Percentiles rank a stretch among this genome's conserved stretches.
These are phyloP conservation scores for Pandion haliaetus DNA, from an alignment of 2,113 vertebrate species.

Conservation along the genomic window DNA sequence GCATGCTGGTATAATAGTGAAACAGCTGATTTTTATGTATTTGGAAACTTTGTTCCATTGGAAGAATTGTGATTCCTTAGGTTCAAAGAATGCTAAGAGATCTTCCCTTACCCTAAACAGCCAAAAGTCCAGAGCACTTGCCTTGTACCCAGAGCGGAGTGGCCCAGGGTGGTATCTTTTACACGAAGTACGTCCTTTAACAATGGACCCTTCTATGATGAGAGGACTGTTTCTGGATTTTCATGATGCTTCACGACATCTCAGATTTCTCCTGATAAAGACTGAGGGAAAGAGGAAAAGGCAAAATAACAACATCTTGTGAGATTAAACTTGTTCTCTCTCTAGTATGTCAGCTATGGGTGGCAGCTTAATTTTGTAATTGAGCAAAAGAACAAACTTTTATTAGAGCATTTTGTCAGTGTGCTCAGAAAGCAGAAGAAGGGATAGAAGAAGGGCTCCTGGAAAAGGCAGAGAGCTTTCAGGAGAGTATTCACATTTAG, in stretches of 20 bases:
- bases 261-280: background rate
- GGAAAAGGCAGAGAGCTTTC: background rate
- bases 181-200: fast-evolving
- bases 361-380: background rate
- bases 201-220: background rate
- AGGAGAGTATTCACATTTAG: background rate
- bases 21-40: background rate
- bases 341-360: background rate
- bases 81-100: background rate
- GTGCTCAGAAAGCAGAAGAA: background rate
- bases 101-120: background rate
- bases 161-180: background rate
- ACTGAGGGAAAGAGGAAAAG: background rate
- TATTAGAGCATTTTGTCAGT: background rate
- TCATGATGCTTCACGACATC: background rate
- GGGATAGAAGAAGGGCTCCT: background rate
- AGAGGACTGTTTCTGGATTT: background rate
- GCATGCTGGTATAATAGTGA: background rate
- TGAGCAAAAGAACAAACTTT: background rate
- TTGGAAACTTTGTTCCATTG: background rate
- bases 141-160: background rate
- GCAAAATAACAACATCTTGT: background rate
- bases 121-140: background rate
- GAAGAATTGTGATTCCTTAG: background rate
- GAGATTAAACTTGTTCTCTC: background rate